phyloP scores from a whole-genome alignment of 1,140 invertebrate species.

The Zaprionus tsacasi region DNA sequence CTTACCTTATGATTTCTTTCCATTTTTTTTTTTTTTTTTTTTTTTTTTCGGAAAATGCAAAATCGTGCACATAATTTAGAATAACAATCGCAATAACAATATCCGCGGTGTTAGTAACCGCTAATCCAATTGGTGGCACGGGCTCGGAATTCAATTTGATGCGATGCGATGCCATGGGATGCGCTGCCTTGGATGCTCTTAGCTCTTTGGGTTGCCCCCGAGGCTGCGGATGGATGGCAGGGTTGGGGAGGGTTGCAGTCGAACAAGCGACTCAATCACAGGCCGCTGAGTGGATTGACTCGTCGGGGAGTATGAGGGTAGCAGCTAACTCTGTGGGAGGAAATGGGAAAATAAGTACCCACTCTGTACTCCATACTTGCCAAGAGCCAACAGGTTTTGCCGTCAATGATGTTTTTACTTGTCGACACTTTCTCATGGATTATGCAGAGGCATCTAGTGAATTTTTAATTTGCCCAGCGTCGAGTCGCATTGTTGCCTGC shows the following conservation, averaged over 20 bases:
- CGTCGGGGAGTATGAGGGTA: not conserved
- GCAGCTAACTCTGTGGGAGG: constrained; percentile 19
- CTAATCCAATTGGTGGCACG: constrained; percentile 80
- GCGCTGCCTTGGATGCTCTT: constrained; percentile 29
- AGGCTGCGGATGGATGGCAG: constrained; percentile 5
- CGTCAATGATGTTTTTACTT: constrained; percentile 82
- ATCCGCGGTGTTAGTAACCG: constrained; percentile 79
- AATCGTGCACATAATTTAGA: constrained; percentile 76
- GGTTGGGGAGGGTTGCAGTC: constrained; percentile 39
- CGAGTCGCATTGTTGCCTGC: constrained; percentile 60
- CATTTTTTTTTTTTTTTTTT: constrained; percentile 28
- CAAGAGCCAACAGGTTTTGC: constrained; percentile 68
- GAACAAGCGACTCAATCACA: constrained; percentile 77
- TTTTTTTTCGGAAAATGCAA: constrained; percentile 46
- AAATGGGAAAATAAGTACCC: constrained; percentile 24
- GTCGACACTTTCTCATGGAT: constrained; percentile 83
- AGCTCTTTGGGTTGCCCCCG: constrained; percentile 33
- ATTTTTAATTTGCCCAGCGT: constrained; percentile 76
- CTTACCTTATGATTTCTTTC: not conserved
- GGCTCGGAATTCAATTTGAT: constrained; percentile 73
- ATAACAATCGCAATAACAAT: constrained; percentile 80
- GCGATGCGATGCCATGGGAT: constrained; percentile 12
- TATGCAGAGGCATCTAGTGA: constrained; percentile 82
- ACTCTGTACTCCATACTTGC: constrained; percentile 4
- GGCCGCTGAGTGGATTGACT: constrained; percentile 44